phyloP scores from a whole-genome alignment of 2,888 invertebrate genomes.

The Eudemis profundana region DNA sequence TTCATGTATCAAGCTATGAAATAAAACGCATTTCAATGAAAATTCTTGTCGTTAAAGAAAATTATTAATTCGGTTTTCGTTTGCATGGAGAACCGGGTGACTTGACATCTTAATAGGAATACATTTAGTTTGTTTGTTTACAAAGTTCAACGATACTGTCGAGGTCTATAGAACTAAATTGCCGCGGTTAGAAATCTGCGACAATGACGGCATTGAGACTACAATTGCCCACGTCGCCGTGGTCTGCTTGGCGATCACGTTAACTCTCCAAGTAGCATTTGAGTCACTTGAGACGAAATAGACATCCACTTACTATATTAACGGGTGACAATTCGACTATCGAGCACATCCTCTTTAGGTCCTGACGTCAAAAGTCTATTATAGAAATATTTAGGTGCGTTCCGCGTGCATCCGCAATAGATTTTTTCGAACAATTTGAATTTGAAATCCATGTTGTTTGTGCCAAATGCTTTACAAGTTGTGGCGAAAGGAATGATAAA shows the following conservation, averaged over 20 bases:
- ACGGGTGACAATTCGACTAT: slow-evolving; percentile 49
- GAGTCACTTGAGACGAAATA: slow-evolving; percentile 47
- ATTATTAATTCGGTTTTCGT: no score
- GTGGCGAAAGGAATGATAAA: no score
- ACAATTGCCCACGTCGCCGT: slow-evolving; percentile 22
- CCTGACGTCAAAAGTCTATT: slow-evolving; percentile 36
- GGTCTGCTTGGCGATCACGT: slow-evolving; percentile 49
- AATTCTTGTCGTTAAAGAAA: no score
- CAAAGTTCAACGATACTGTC: neutral
- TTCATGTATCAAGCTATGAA: no score
- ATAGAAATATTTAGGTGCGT: slow-evolving; percentile 16
- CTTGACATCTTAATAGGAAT: neutral
- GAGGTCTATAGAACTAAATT: neutral
- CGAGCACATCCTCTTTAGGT: slow-evolving; percentile 55
- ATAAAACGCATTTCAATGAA: no score
- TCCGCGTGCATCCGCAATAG: neutral
- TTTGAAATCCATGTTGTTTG: no score
- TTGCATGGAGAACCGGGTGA: no score
- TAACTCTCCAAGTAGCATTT: slow-evolving; percentile 43
- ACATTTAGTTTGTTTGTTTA: neutral
- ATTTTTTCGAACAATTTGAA: neutral
- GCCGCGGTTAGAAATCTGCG: neutral
- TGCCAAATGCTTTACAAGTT: no score
- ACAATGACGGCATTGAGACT: slow-evolving; percentile 24
- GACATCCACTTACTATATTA: slow-evolving; percentile 52